Base-by-base conservation (phyloP, 2,113 vertebrate species). In the Trichomycterus rosablanca region DNA sequence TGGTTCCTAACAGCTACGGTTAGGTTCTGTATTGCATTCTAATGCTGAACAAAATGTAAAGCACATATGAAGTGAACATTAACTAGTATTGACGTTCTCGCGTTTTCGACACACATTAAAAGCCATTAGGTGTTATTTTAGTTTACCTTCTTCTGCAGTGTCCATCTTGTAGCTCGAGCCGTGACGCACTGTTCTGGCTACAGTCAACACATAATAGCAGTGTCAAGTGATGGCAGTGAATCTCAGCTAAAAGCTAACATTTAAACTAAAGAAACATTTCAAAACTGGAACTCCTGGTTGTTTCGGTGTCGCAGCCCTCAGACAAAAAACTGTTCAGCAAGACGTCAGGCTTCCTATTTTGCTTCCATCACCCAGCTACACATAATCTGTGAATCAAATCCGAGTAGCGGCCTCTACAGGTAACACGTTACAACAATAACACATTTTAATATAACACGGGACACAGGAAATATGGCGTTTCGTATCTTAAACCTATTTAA, bases 71-170 rank as follows among this genome's bases (percentile, higher is more conserved):
- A 4, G 26, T 7, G 26, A 30, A 30, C 3, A 30, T 3, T 7
- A 3, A 4, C 26, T 7, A 4, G 26, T 30, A 30, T 30, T 30
- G 7, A 30, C 26, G 26, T 30, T 7, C 26, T 30, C 26, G 3
- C 26, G 3, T 30, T 30, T 30, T 7, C 3, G 3, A 34, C 32
- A 14, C 6, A 2, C 6, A 7, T 18, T 35, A 24, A 49, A 39
- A 46, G 16, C 14, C 50, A 34, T 19, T 39, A 9, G 3, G 8
- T 3, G 5, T 40, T 28, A 11, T 12, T 19, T n/a, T 9, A 48
- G 15, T 42, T 56, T 70, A 77, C 75, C 75, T 75, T 77, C 75
- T 45, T 77, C 75, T 20, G 42, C 73, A 60, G 72, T 73, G 67
- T 77, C 75, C 75, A 77, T 77, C 67, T 74, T 74, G 69, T 42